Base-by-base conservation (phyloP, 2,797 vertebrate species). In the Microctenopoma stevenorrisi region DNA sequence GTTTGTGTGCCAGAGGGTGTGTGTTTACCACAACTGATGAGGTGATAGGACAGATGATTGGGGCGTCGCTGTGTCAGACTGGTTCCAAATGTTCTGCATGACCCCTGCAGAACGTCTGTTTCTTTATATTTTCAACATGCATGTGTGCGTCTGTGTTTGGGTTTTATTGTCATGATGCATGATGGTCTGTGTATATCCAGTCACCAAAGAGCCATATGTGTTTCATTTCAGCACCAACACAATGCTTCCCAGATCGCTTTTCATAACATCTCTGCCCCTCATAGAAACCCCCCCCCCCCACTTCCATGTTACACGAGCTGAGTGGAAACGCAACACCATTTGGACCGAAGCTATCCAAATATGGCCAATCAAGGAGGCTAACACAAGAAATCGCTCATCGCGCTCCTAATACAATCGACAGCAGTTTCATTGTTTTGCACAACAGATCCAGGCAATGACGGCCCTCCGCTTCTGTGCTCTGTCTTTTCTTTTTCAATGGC, bases 301-400 rank as follows among this genome's bases (percentile, higher is more conserved):
- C 5, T 7, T 1, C 40, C 60, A 5, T 75, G 83, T 83, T 38
- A 87, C 83, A 66, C 10, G 74, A 87, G 79, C 72, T 52, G 18
- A 1, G 30, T 7, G 43, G 87, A 88, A 88, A 88, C 68, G 33
- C 59, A 53, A 85, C 80, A 82, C 85, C 82, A 12, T 83, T 86
- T 74, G 73, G 85, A 78, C 79, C 60, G 10, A 74, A 79, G 84
- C 75, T 74, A 76, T 75, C 83, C 86, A 85, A 84, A 85, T 83
- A 87, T 81, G 88, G 78, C 81, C 35, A 79, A 69, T 62, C 3
- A 10, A 35, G 33, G 67, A 58, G 58, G 49, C 68, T 8, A 12
- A 40, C 52, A 22, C 54, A 30, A 72, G 43, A 61, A 73, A 73
- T 50, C 16, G 18, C 72, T 74, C 69, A 72, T 81, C 81, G 40